Conservation (phyloP, 92 coral and sea anemone species). For the Plumapathes pennacea region DNA sequence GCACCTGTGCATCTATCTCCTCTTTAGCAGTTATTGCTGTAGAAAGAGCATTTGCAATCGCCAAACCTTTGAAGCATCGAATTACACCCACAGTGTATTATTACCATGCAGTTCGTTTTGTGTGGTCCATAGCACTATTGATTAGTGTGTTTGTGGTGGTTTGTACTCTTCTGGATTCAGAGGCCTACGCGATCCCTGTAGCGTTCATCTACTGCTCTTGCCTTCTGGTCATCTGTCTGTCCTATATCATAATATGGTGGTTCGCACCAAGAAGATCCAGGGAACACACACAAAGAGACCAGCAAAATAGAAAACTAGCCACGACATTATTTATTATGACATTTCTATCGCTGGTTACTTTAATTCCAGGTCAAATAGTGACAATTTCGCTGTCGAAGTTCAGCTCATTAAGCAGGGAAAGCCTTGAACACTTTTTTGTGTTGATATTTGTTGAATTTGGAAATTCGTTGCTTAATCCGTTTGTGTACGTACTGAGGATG, state of each 20-base stretch:
- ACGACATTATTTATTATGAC: neutral
- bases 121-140: neutral
- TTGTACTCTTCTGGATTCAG: too few species aligned
- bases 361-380: too few species aligned
- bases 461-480: too few species aligned
- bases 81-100: neutral
- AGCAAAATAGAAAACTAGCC: neutral
- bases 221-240: neutral
- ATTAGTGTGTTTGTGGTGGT: neutral
- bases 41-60: conserved; percentile 6
- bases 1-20: neutral
- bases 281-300: neutral
- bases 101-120: neutral
- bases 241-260: conserved; percentile 3
- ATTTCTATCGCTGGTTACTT: neutral
- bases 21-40: conserved; percentile 1
- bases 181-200: too few species aligned
- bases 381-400: too few species aligned
- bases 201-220: neutral
- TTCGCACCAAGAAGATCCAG: neutral
- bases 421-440: neutral
- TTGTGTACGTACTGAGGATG: too few species aligned
- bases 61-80: neutral
- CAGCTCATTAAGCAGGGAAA: too few species aligned
- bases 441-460: neutral